phyloP scores from a whole-genome alignment of 2,113 vertebrate genomes.

The Psephotus haematonotus region DNA sequence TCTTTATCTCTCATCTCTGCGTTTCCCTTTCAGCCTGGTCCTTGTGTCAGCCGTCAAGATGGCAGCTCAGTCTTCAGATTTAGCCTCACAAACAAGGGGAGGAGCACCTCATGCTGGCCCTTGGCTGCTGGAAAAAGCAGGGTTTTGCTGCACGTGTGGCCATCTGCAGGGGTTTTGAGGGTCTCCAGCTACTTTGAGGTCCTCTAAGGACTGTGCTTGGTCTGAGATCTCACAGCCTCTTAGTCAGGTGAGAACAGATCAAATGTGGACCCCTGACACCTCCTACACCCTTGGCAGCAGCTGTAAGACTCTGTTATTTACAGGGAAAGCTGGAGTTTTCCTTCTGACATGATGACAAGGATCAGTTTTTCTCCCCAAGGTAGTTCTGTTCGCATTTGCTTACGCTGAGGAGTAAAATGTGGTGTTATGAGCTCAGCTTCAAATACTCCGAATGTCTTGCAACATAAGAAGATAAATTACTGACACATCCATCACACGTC shows the following conservation, averaged over 20 bases:
- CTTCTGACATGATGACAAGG: background rate
- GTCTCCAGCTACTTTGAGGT: background rate
- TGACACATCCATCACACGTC: background rate
- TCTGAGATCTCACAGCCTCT: background rate
- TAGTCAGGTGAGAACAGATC: background rate
- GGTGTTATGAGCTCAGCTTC: background rate
- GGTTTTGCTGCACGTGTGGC: rapidly evolving
- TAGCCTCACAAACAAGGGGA: background rate
- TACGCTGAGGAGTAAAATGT: background rate
- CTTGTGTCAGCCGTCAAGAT: background rate
- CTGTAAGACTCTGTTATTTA: background rate
- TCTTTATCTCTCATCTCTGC: background rate
- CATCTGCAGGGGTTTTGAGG: background rate
- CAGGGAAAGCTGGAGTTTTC: background rate
- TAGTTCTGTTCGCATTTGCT: background rate
- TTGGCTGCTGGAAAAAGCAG: background rate
- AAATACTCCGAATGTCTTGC: background rate
- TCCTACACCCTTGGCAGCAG: background rate
- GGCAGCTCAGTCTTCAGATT: background rate
- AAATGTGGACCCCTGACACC: background rate
- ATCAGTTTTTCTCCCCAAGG: background rate
- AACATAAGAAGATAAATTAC: background rate
- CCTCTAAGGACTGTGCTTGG: background rate
- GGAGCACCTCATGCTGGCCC: background rate
- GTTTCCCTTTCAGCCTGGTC: background rate